Percentiles rank a stretch among this genome's conserved stretches.
These are phyloP conservation scores for Desmodus rotundus DNA, from an alignment of 2,113 vertebrate species.

Conservation along the genomic window DNA sequence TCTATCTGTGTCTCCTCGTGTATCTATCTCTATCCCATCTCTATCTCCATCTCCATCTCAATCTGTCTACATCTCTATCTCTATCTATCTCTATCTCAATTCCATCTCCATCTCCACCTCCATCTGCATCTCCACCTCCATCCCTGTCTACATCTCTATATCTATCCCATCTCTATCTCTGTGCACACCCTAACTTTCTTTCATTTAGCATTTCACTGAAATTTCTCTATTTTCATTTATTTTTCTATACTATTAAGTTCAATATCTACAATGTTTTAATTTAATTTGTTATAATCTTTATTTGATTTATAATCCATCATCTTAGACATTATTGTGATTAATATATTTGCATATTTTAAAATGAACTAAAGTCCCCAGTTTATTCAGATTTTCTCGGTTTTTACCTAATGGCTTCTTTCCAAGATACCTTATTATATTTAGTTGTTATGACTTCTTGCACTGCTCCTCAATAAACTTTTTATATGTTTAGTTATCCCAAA, in stretches of 20 bases:
- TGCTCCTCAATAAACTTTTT: background rate
- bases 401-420: background rate
- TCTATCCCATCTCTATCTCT: background rate
- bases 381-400: background rate
- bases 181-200: background rate
- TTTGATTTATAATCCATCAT: background rate
- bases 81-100: background rate
- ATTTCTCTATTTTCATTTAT: background rate
- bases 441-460: background rate
- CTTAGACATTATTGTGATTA: background rate
- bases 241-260: background rate
- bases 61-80: accelerated
- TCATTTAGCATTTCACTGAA: background rate
- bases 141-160: background rate
- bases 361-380: background rate
- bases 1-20: no score
- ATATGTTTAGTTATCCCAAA: background rate
- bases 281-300: background rate
- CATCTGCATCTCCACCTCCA: no score
- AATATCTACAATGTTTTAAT: background rate
- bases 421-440: background rate
- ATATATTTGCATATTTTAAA: background rate
- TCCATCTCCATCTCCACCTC: no score
- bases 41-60: background rate
- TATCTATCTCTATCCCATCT: no score